These are phyloP conservation scores for Periophthalmus modestus DNA, from an alignment of 2,113 vertebrate species.

Conservation along the genomic window DNA sequence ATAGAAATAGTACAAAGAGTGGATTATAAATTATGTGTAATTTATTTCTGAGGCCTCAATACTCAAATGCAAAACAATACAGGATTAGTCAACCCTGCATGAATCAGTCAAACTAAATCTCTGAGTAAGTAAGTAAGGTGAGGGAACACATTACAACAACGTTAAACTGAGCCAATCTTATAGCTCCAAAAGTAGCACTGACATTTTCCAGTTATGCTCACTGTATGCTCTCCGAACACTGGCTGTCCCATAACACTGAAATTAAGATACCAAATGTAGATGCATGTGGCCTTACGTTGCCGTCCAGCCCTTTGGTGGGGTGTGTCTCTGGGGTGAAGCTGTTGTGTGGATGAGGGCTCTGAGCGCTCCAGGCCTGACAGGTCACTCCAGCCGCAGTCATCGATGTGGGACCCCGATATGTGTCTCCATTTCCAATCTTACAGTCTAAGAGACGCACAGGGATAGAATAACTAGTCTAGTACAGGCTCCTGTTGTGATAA, in stretches of 20 bases:
- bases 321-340: slow-evolving; percentile 84
- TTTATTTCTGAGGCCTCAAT: no score
- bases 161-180: background rate
- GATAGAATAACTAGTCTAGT: background rate
- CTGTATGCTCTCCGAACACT: background rate
- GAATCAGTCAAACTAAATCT: no score
- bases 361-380: slow-evolving; percentile 88
- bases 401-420: slow-evolving; percentile 84
- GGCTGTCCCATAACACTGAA: background rate
- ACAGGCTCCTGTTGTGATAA: no score
- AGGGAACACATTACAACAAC: no score
- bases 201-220: background rate
- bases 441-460: slow-evolving; percentile 79
- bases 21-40: no score
- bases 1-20: no score
- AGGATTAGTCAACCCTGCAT: no score
- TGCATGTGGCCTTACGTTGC: slow-evolving; percentile 79
- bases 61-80: no score
- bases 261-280: background rate
- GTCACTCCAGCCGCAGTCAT: slow-evolving; percentile 78
- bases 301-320: slow-evolving; percentile 80
- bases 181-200: background rate
- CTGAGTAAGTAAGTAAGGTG: no score
- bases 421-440: slow-evolving; percentile 74
- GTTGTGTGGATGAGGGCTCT: slow-evolving; percentile 81